Evolutionary conservation across 2,113 vertebrate species (phyloP), one percentile per base, ranked within the genome.

Genomic region (Callopanchax toddi): DNA sequence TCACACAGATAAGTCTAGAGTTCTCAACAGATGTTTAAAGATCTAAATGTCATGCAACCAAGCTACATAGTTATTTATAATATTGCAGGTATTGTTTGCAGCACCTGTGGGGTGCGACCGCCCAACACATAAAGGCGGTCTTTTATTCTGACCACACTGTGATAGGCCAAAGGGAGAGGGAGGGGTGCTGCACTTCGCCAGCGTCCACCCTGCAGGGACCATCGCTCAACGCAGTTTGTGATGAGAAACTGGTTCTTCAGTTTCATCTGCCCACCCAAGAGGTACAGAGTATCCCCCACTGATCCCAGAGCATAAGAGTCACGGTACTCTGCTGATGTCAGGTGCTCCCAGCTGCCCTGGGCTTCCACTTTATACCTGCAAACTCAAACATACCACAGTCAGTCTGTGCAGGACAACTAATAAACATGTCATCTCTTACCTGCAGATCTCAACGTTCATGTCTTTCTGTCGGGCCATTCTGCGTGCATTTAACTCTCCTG

Each of bases 41-140:
- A 6, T 29, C 21, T 55, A 16, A 12, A 36, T 52, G 43, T 65
- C 8, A 48, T 16, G 59, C 18, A 5, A 40, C 8, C 4, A n/a
- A 26, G 44, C 0, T 46, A n/a, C 70, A 48, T 34, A n/a, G 5
- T n/a, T n/a, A n/a, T 21, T 65, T 44, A 20, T 7, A 45, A 39
- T 36, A 46, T 43, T 40, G 25, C 36, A 15, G 3, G 11, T 21
- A 21, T 18, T 58, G 29, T 51, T 49, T 29, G 39, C 29, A 7
- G 78, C 73, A 99, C 97, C 97, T 99, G 97, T 60, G 96, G 97
- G 11, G 95, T 98, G 91, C 94, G 94, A 58, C 97, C 97, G 18
- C 96, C 97, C 3, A 99, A 89, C 67, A 97, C 95, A 11, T 96
- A 98, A 15, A 99, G 92, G 25, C 89, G 85, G 37, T 94, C 91